Percentiles rank a stretch among this genome's conserved stretches.
Conservation (phyloP, 37 sponge, comb jelly and placozoan genomes). For the Halisarca cf. caerulea region DNA sequence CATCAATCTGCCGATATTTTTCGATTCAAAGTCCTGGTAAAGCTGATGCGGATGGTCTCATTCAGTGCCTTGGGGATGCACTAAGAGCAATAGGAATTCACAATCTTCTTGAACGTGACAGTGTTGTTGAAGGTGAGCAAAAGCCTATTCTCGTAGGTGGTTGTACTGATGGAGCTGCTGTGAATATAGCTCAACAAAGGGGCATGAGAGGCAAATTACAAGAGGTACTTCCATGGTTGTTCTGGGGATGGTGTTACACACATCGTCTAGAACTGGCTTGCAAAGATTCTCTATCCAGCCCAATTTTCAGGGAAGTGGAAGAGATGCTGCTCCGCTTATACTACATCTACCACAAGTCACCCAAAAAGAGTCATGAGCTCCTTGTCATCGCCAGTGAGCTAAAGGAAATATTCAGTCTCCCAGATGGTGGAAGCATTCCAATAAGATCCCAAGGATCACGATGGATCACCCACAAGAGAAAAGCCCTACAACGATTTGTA, state of each 20-base stretch:
- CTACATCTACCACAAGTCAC: constrained; percentile 57
- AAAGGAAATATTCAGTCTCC: constrained; percentile 33
- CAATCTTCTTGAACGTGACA: constrained; percentile 38
- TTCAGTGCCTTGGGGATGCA: constrained; percentile 21
- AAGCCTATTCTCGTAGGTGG: constrained; percentile 45
- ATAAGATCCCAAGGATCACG: constrained; percentile 44
- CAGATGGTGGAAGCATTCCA: constrained; percentile 37
- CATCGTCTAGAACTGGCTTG: constrained; percentile 61
- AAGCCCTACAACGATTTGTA: constrained; percentile 22
- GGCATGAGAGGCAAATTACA: constrained; percentile 59
- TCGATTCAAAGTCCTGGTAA: constrained; percentile 34
- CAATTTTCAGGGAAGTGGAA: constrained; percentile 32
- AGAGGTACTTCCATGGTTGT: constrained; percentile 40
- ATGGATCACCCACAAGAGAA: constrained; percentile 14
- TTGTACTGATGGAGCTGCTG: constrained; percentile 67
- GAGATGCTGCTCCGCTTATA: constrained; percentile 55
- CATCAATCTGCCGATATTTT: constrained; percentile 40
- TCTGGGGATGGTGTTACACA: constrained; percentile 65
- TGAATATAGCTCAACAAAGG: constrained; percentile 31
- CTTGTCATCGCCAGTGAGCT: constrained; percentile 36
- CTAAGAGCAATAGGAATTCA: no score
- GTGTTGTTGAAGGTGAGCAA: constrained; percentile 5
- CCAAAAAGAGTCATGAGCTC: constrained; percentile 47
- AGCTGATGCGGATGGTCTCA: constrained; percentile 46
- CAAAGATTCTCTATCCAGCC: constrained; percentile 44